Evolutionary conservation across 2,113 vertebrate species (phyloP), one percentile per base, ranked within the genome.

Genomic region (Sinocyclocheilus anshuiensis): DNA sequence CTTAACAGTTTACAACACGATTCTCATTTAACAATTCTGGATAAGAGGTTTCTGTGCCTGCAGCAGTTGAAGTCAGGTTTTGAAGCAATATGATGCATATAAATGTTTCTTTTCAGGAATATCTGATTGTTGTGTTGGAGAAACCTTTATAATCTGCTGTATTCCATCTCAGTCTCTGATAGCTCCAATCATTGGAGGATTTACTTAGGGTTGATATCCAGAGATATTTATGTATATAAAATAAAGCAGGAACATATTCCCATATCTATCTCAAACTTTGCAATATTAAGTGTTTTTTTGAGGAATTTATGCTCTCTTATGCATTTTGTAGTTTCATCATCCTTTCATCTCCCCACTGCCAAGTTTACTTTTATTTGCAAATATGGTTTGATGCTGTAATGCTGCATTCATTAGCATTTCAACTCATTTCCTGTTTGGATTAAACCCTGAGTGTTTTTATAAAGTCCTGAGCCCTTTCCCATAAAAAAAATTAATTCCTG

Each of bases 361-460:
- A 3, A 45, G 20, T 15, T 75, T 15, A 15, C 48, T 48, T 75
- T 75, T 72, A 72, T 48, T 75, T 48, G 42, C 72, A 48, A 75
- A 48, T 24, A 48, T 24, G 72, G n/a, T 75, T 75, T 75, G 39
- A 75, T 48, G 42, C 48, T 75, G 22, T 48, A 39, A 75, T 75
- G 22, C 22, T 42, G 10, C 42, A 48, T 75, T 48, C 12, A 48
- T 24, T 75, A 48, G 42, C 11, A 75, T 75, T 75, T 75, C 72
- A 4, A 5, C 33, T 71, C 67, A 0, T 36, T 71, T 36, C 8
- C 16, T 39, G 0, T 39, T 59, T 20, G 55, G 55, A 59, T 59
- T 59, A 59, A 59, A 59, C 53, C 53, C 16, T 6, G 1, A 55
- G 53, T 18, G 55, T 65, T 26, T 61, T 24, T 63, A 67, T 33